Evolutionary conservation across 2,113 vertebrate genomes (phyloP).

Genomic region (Anarhynchus alexandrinus): DNA sequence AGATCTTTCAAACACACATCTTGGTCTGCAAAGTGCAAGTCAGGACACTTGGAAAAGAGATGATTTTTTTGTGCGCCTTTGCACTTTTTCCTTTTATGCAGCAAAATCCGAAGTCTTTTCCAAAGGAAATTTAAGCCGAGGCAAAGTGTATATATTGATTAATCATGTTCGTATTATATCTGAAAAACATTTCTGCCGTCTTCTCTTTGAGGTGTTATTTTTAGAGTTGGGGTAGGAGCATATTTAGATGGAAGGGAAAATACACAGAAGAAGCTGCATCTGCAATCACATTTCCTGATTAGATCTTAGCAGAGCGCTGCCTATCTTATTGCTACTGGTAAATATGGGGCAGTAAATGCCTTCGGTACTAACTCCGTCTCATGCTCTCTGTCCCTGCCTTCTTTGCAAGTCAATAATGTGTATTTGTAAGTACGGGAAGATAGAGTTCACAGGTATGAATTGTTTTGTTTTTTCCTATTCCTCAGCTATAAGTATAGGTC

Average conservation of each 20-base stretch:
- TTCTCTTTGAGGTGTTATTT: neutral
- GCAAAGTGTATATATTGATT: neutral
- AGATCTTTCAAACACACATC: neutral
- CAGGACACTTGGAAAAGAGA: neutral
- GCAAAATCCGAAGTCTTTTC: neutral
- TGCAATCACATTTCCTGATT: slow-evolving; percentile 8
- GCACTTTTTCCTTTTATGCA: neutral
- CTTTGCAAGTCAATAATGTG: neutral
- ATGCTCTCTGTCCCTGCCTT: neutral
- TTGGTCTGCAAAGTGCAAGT: neutral
- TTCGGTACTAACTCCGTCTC: neutral
- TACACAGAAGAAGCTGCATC: neutral
- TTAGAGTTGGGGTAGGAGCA: neutral
- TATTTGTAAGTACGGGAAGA: neutral
- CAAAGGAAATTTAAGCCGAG: neutral
- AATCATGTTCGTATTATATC: neutral
- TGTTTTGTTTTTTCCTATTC: neutral
- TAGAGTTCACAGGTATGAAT: neutral
- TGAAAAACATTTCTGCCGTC: neutral
- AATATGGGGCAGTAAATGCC: neutral
- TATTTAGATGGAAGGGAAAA: neutral
- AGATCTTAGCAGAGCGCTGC: neutral
- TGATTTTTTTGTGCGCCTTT: neutral
- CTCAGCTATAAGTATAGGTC: neutral
- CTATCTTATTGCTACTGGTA: neutral